A percentile compares a stretch with the other conserved stretches of the same genome.
Evolutionary conservation across 1,140 invertebrate genomes (phyloP).

Genomic region (Triops longicaudatus): DNA sequence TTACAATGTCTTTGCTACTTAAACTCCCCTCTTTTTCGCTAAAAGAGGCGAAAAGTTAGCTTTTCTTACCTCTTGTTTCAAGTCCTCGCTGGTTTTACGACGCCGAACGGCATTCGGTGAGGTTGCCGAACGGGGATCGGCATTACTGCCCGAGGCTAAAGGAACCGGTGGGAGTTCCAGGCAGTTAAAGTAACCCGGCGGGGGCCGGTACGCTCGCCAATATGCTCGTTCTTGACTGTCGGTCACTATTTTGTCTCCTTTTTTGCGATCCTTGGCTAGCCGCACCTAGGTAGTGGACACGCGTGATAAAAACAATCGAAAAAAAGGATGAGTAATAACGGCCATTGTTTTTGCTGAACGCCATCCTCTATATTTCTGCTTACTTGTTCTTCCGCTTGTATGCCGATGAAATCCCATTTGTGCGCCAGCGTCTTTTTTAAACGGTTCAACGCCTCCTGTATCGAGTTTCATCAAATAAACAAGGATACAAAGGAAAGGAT

Average conservation of each 20-base stretch:
- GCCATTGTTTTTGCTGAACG: background rate
- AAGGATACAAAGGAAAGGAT: background rate
- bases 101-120: background rate
- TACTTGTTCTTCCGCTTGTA: conserved; percentile 91
- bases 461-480: conserved; percentile 18
- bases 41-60: background rate
- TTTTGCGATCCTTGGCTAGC: conserved; percentile 83
- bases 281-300: conserved; percentile 53
- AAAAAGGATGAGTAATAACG: too few species aligned
- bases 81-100: conserved; percentile 59
- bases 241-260: conserved; percentile 86
- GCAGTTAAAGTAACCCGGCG: conserved; percentile 71
- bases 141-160: conserved; percentile 25
- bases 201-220: conserved; percentile 89
- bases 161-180: conserved; percentile 77
- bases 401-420: conserved; percentile 89
- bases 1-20: background rate
- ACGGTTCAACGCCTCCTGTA: conserved; percentile 70
- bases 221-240: conserved; percentile 95
- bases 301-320: background rate
- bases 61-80: conserved; percentile 59
- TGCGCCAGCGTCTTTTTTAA: conserved; percentile 81
- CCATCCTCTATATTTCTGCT: conserved; percentile 29
- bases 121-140: conserved; percentile 19
- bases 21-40: background rate